Conservation (phyloP, 1,140 invertebrate genomes). For the Aphis gossypii region DNA sequence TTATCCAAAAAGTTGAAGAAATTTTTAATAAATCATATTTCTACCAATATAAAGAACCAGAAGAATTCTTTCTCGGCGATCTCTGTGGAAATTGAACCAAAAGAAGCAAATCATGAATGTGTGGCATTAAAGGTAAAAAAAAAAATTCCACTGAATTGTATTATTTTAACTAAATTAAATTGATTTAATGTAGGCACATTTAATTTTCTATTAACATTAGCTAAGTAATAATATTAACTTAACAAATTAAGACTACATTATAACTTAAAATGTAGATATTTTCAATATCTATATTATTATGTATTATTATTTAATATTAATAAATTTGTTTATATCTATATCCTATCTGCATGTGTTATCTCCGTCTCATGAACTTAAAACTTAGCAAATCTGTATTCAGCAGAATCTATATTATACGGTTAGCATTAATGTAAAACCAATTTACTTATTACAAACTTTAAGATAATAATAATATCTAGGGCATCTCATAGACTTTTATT, state of each 20-base stretch:
- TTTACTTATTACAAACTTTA: no score
- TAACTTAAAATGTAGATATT: not conserved
- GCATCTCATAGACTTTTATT: no score
- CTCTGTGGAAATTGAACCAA: constrained; percentile 22
- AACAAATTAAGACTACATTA: not conserved
- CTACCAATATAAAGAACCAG: not conserved
- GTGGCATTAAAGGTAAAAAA: constrained; percentile 51
- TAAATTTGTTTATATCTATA: not conserved
- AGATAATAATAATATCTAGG: no score
- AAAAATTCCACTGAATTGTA: not conserved
- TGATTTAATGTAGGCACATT: no score
- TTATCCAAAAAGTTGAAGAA: constrained; percentile 6
- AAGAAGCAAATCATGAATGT: constrained; percentile 48
- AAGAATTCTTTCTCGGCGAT: not conserved
- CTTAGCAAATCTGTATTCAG: no score
- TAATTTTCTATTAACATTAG: no score
- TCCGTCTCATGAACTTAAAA: no score
- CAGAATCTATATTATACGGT: no score
- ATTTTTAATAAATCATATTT: not conserved
- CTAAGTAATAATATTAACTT: not conserved
- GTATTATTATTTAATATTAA: not conserved
- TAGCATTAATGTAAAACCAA: no score
- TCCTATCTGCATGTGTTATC: no score
- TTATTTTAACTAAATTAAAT: no score
- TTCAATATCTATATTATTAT: no score